A percentile compares a stretch with the other conserved stretches of the same genome.
These are phyloP conservation scores for Uropsilus gracilis DNA, from an alignment of 2,113 vertebrate genomes.

Conservation along the genomic window DNA sequence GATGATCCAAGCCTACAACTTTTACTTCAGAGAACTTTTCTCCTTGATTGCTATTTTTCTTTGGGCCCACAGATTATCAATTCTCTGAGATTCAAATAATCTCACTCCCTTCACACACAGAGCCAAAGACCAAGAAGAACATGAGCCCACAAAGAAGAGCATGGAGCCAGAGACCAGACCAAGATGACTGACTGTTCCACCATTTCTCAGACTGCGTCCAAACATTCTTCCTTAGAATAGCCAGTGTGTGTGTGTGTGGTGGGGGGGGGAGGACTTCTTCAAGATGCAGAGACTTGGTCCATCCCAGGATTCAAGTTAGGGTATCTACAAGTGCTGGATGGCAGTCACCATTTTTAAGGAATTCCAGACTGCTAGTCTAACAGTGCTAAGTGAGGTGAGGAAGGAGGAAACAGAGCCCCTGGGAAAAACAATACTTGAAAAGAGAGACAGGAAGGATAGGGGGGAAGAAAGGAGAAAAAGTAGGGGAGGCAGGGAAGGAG, in stretches of 20 bases:
- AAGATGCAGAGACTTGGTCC: background rate
- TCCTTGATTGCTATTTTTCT: background rate
- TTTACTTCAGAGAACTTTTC: background rate
- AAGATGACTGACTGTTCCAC: background rate
- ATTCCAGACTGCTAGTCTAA: background rate
- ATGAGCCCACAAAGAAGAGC: background rate
- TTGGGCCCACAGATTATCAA: background rate
- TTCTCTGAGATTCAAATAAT: background rate
- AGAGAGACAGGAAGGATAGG: background rate
- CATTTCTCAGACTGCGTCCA: background rate
- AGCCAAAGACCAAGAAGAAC: too few species aligned
- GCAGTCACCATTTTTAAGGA: background rate
- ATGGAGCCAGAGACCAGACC: background rate
- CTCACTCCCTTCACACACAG: background rate
- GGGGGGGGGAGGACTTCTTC: too few species aligned
- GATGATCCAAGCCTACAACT: background rate
- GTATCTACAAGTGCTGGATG: background rate
- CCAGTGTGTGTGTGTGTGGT: too few species aligned
- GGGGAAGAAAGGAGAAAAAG: too few species aligned
- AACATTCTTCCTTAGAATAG: background rate
- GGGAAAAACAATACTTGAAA: background rate
- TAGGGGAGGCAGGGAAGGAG: rapidly evolving
- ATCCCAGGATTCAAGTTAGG: background rate
- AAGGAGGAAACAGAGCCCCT: background rate
- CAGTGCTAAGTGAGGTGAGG: background rate